Evolutionary conservation across 2,797 vertebrate species (phyloP).

Genomic region (Allobates femoralis): DNA sequence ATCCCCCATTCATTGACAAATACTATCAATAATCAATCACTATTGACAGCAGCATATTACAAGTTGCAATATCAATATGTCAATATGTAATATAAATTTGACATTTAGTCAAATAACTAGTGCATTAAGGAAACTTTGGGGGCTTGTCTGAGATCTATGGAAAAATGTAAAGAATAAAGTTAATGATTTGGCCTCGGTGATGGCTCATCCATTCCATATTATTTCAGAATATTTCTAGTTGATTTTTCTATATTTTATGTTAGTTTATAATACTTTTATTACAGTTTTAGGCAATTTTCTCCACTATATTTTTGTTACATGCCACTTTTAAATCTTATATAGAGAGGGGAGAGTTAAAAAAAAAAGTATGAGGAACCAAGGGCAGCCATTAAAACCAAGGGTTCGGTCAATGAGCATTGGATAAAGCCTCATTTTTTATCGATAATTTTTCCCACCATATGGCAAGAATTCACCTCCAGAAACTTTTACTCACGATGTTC

Average conservation of each 20-base stretch:
- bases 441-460: too few species aligned
- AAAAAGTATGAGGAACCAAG: background rate
- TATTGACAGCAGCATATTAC: background rate
- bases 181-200: background rate
- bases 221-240: too few species aligned
- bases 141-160: background rate
- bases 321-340: background rate
- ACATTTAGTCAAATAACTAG: background rate
- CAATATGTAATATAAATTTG: background rate
- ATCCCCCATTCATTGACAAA: conserved; percentile 15
- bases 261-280: too few species aligned
- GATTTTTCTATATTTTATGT: too few species aligned
- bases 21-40: conserved; percentile 5
- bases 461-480: too few species aligned
- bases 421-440: background rate
- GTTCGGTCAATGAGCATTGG: background rate
- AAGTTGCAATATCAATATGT: background rate
- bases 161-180: background rate
- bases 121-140: background rate
- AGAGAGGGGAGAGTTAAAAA: background rate
- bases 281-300: too few species aligned
- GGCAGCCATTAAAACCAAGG: background rate
- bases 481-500: background rate
- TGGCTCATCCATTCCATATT: background rate
- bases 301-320: background rate